Percentiles rank a stretch among this genome's conserved stretches.
These are phyloP conservation scores for Vanacampus margaritifer DNA, from an alignment of 2,113 vertebrate species.

Conservation along the genomic window DNA sequence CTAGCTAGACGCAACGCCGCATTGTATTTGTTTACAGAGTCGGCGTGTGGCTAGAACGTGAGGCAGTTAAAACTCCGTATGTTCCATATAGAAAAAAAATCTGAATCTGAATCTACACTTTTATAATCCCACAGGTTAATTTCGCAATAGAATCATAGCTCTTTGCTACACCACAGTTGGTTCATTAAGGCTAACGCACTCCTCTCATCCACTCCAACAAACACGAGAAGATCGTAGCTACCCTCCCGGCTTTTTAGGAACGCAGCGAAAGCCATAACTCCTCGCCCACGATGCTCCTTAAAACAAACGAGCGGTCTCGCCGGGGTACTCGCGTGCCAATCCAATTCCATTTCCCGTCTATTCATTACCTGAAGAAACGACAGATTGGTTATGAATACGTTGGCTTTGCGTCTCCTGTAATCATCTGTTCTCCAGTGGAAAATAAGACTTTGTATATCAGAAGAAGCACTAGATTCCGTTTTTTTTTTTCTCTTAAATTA, in stretches of 20 bases:
- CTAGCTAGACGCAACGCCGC: too few relatives aligned
- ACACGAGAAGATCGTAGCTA: too few relatives aligned
- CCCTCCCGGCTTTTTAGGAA: not conserved
- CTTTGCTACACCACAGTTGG: not conserved
- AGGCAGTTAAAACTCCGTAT: too few relatives aligned
- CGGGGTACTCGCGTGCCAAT: slow-evolving; percentile 58
- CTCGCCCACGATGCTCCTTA: not conserved
- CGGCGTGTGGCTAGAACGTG: too few relatives aligned
- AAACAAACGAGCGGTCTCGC: slow-evolving; percentile 66
- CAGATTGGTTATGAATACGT: not conserved
- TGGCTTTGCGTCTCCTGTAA: not conserved
- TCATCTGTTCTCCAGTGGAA: not conserved
- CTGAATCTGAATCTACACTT: too few relatives aligned
- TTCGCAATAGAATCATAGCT: not conserved
- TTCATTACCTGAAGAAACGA: slow-evolving; percentile 59
- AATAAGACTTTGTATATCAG: not conserved
- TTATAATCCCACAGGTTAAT: not conserved
- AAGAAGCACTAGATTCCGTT: not conserved
- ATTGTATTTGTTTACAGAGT: too few relatives aligned
- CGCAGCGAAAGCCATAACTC: not conserved
- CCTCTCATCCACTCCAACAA: not conserved
- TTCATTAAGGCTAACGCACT: not conserved
- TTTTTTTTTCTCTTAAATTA: not conserved
- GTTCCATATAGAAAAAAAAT: too few relatives aligned
- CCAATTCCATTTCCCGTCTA: slow-evolving; percentile 62